These are phyloP conservation scores for Drosophila carrolli DNA, from an alignment of 1,140 invertebrate species.

Conservation along the genomic window DNA sequence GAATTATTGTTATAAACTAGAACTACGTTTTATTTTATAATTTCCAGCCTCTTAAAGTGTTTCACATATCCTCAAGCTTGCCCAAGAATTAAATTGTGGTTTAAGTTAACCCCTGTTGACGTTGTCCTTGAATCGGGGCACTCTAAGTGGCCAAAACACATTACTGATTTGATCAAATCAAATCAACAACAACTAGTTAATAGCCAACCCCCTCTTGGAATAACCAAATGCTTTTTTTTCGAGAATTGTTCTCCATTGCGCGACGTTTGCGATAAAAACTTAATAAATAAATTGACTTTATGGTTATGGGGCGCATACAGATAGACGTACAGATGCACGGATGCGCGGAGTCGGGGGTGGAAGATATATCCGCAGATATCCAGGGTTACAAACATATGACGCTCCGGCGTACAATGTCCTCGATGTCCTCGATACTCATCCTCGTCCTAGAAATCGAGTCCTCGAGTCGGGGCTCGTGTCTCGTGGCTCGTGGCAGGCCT, in stretches of 20 bases:
- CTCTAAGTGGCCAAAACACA: slow-evolving; percentile 47
- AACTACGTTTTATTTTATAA: too few species aligned
- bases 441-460: slow-evolving; percentile 4
- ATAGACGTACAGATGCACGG: slow-evolving; percentile 23
- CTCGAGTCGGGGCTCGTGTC: not conserved
- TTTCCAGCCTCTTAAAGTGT: not conserved
- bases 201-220: slow-evolving; percentile 8
- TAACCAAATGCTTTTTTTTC: slow-evolving; percentile 26
- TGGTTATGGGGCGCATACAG: slow-evolving; percentile 64
- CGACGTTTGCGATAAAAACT: slow-evolving; percentile 79
- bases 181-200: slow-evolving; percentile 51
- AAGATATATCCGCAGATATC: slow-evolving; percentile 35
- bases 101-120: not conserved
- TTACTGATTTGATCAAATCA: slow-evolving; percentile 47
- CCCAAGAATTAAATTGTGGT: not conserved
- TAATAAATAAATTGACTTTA: slow-evolving; percentile 81
- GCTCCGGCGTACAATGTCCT: slow-evolving; percentile 38
- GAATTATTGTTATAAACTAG: too few species aligned
- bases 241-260: slow-evolving; percentile 36
- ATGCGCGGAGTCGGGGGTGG: not conserved
- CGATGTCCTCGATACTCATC: slow-evolving; percentile 20
- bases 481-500: slow-evolving; percentile 50
- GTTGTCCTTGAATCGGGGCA: slow-evolving; percentile 18
- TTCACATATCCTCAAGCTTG: not conserved
- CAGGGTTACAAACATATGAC: slow-evolving; percentile 37